A percentile compares a stretch with the other conserved stretches of the same genome.
Conservation (phyloP, 2,888 invertebrate genomes). For the Euzetes globulus region DNA sequence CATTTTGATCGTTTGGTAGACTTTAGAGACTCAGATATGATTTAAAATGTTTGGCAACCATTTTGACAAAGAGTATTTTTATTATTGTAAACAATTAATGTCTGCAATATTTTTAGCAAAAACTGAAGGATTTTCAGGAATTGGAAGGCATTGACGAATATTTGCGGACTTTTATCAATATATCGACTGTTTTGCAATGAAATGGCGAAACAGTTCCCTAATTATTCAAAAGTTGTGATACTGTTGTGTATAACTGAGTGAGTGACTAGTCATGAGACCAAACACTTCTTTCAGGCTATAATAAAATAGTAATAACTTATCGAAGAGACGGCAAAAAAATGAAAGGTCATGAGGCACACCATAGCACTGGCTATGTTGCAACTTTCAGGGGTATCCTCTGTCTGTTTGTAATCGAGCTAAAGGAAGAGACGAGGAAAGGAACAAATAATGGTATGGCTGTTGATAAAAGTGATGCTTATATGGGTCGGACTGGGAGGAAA, state of each 20-base stretch:
- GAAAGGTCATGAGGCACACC: conserved; percentile 28
- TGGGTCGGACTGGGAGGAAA: conserved; percentile 12
- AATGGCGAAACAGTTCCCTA: background rate
- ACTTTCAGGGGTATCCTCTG: background rate
- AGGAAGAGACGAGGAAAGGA: background rate
- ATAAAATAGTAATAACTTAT: conserved; percentile 25
- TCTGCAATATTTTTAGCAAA: background rate
- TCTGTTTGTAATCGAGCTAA: background rate
- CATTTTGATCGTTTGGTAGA: too few relatives aligned
- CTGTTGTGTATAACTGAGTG: too few relatives aligned
- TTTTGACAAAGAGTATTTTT: background rate
- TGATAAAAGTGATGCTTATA: conserved; percentile 6
- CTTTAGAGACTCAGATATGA: too few relatives aligned
- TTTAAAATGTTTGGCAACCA: background rate
- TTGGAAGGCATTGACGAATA: background rate
- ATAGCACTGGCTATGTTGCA: background rate
- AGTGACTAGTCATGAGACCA: conserved; percentile 18
- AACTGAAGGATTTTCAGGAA: conserved; percentile 1
- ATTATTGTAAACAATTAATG: background rate
- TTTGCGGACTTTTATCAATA: background rate
- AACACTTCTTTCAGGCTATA: conserved; percentile 6
- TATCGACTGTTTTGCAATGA: conserved; percentile 8
- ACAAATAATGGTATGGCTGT: conserved; percentile 26
- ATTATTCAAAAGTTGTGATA: conserved; percentile 18
- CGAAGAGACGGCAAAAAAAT: conserved; percentile 8